Evolutionary conservation across 2,888 invertebrate genomes (phyloP).

Genomic region (Patella depressa): DNA sequence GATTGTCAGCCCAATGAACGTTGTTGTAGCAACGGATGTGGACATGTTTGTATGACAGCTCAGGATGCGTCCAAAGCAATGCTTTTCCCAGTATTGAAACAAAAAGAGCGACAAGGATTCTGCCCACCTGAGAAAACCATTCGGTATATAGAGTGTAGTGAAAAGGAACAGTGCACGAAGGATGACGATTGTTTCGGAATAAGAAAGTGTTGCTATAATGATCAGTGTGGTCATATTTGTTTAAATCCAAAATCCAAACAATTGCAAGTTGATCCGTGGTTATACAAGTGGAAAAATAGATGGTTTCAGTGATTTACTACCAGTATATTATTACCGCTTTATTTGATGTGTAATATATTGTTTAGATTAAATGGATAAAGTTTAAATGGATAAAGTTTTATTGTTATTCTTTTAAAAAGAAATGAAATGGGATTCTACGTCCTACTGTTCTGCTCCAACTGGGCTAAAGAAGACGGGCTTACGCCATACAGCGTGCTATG

Average conservation of each 20-base stretch:
- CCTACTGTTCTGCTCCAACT: too few species aligned
- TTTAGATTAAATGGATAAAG: too few species aligned
- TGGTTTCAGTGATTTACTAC: not conserved
- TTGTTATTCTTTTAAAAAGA: too few species aligned
- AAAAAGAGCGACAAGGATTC: not conserved
- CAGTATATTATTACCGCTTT: not conserved
- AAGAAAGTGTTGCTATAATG: slow-evolving; percentile 3
- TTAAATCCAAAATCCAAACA: not conserved
- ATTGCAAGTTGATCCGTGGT: not conserved
- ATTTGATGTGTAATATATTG: too few species aligned
- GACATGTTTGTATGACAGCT: not conserved
- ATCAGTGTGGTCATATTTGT: not conserved
- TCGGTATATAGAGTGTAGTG: slow-evolving; percentile 3
- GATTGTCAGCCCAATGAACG: not conserved
- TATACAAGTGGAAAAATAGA: slow-evolving; percentile 7
- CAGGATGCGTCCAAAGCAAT: not conserved
- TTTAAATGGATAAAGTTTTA: too few species aligned
- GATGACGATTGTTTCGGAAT: slow-evolving; percentile 5
- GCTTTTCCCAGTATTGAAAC: not conserved
- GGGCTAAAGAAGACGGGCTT: too few species aligned
- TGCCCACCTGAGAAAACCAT: not conserved
- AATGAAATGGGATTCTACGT: too few species aligned
- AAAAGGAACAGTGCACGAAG: not conserved
- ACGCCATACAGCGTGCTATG: too few species aligned
- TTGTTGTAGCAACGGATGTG: slow-evolving; percentile 2